These are phyloP conservation scores for Asobara japonica DNA, from an alignment of 1,140 invertebrate genomes.

Conservation along the genomic window DNA sequence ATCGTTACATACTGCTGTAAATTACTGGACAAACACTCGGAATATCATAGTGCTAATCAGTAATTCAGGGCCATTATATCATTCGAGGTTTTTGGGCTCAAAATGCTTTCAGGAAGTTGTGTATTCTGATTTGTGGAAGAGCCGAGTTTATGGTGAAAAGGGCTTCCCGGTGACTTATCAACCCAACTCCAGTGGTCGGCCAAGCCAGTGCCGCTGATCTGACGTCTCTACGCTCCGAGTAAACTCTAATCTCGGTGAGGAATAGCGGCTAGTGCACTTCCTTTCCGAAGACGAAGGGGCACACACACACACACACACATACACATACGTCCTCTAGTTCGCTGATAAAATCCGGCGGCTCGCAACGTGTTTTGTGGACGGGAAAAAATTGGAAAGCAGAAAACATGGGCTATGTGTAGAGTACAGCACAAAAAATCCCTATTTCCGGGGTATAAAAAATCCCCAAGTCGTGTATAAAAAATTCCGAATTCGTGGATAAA, in stretches of 20 bases:
- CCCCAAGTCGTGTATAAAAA: neutral
- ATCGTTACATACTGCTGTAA: no score
- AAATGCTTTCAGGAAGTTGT: neutral
- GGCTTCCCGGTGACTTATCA: neutral
- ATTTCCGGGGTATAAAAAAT: no score
- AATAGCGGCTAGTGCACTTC: constrained; percentile 11
- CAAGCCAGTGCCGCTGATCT: neutral
- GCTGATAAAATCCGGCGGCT: neutral
- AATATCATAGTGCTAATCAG: no score
- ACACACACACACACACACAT: no score
- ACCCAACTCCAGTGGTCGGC: neutral
- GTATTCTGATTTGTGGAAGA: neutral
- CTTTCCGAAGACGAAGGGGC: neutral
- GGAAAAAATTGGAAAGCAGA: neutral
- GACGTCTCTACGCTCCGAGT: constrained; percentile 1
- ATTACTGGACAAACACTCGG: no score
- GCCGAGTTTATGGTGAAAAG: neutral
- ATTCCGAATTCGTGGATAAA: no score
- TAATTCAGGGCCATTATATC: no score
- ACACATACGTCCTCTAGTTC: constrained; percentile 3
- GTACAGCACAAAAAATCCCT: no score
- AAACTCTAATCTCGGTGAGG: constrained; percentile 8
- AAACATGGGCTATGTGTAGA: no score
- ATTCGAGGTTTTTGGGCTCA: no score
- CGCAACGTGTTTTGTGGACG: neutral